Base-by-base conservation (phyloP, 2,113 vertebrate species). In the Pipra filicauda region DNA sequence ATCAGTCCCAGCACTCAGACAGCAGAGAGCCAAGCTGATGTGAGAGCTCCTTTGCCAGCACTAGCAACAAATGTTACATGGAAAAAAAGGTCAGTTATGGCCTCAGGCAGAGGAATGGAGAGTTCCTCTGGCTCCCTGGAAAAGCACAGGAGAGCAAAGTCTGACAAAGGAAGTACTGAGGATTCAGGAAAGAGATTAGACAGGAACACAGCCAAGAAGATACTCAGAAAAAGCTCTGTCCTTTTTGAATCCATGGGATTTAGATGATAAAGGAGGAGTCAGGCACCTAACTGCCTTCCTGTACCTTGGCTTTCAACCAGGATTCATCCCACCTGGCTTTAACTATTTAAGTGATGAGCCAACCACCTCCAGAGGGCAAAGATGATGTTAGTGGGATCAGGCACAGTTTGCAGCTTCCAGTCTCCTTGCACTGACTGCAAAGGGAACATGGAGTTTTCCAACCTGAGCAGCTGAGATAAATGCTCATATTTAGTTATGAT, bases 121-220 rank as follows among this genome's bases (percentile, higher is more conserved):
- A 51, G 75, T 11, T 85, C 46, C 51, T 88, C 59, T 58, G 30
- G 49, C 74, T 97, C 55, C 49, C 51, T 44, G 75, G 55, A 82
- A 96, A 83, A 80, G 79, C 64, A 77, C 58, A 58, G 71, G 64
- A 26, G 58, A 85, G 67, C 12, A 48, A 71, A 85, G n/a, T 12
- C 85, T 90, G 82, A 69, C 51, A 83, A 86, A 91, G 28, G 49
- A 79, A 76, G 65, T 37, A 75, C 48, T 49, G 65, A 86, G 79
- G 82, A 79, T 86, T 82, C 72, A 85, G 39, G 51, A 77, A 64
- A 71, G 52, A 94, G 66, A 87, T 94, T 85, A 95, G 31, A 54
- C 23, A 85, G 85, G 43, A 91, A 80, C 21, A 46, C 10, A 51
- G 77, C 65, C 64, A 80, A 89, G 46, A 76, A 26, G 74, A 51